A percentile compares a stretch with the other conserved stretches of the same genome.
Evolutionary conservation across 2,888 invertebrate genomes (phyloP).

Genomic region (Sphaeridia pumilis): DNA sequence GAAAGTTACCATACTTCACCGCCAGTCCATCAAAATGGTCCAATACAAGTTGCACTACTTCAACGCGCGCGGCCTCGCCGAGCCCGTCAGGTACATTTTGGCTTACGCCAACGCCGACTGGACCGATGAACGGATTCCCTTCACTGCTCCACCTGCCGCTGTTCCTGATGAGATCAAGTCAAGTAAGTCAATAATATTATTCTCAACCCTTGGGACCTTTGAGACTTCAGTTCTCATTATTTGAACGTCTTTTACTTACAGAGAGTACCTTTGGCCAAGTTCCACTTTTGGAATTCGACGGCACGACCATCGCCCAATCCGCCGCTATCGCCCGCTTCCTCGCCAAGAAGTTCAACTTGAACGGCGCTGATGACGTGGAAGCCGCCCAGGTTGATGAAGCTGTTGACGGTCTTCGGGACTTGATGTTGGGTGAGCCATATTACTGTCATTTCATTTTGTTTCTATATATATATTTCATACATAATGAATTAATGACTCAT

Average conservation of each 20-base stretch:
- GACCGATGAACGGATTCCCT: slow-evolving; percentile 10
- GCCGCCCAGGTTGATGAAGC: slow-evolving; percentile 17
- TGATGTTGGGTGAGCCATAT: too few species aligned
- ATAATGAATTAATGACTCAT: too few species aligned
- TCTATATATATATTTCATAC: too few species aligned
- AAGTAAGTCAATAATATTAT: slow-evolving; percentile 1
- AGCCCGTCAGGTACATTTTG: slow-evolving; percentile 11
- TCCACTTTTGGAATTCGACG: slow-evolving; percentile 35
- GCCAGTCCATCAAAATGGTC: too few species aligned
- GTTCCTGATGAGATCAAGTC: slow-evolving; percentile 3
- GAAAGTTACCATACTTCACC: too few species aligned
- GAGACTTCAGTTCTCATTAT: background rate
- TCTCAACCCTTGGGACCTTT: too few species aligned
- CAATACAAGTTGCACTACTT: slow-evolving; percentile 6
- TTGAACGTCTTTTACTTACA: slow-evolving; percentile 40
- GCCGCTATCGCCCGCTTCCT: slow-evolving; percentile 33
- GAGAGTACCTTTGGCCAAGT: slow-evolving; percentile 27
- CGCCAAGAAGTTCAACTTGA: slow-evolving; percentile 27
- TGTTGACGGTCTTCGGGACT: slow-evolving; percentile 16
- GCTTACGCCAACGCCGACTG: slow-evolving; percentile 5
- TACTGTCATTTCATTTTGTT: too few species aligned
- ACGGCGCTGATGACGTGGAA: slow-evolving; percentile 23
- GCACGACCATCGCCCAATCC: slow-evolving; percentile 29
- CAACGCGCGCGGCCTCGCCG: slow-evolving; percentile 7
- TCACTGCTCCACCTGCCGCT: background rate